Evolutionary conservation across 2,113 vertebrate genomes (phyloP).

Genomic region (Galeopterus variegatus): DNA sequence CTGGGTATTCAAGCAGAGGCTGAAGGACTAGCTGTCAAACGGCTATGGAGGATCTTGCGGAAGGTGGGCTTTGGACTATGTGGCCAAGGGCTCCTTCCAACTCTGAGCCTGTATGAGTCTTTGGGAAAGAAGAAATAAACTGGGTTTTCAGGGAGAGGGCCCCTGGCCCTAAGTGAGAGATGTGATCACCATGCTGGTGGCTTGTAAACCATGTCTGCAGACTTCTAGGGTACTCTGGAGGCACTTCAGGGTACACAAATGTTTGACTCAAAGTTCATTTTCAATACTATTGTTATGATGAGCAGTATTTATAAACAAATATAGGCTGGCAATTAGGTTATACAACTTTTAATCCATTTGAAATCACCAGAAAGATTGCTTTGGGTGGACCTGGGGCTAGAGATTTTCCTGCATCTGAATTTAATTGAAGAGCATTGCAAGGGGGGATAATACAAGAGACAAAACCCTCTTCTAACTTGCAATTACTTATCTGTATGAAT

Average conservation of each 20-base stretch:
- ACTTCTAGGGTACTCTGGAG: neutral
- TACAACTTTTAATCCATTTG: neutral
- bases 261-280: neutral
- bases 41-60: neutral
- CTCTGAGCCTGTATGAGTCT: neutral
- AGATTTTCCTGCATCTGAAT: neutral
- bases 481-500: constrained; percentile 2
- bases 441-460: neutral
- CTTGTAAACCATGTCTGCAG: neutral
- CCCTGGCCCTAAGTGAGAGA: neutral
- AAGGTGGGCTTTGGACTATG: neutral
- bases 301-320: neutral
- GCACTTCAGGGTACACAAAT: neutral
- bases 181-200: fast-evolving
- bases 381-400: neutral
- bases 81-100: neutral
- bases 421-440: neutral
- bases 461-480: neutral
- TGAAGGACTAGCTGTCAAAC: neutral
- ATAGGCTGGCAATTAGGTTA: neutral
- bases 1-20: neutral
- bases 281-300: neutral
- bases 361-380: neutral
- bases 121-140: neutral
- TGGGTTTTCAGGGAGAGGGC: neutral